Evolutionary conservation across 2,888 invertebrate species (phyloP), one percentile per base, ranked within the genome.

Genomic region (Chrysolina haemoptera): DNA sequence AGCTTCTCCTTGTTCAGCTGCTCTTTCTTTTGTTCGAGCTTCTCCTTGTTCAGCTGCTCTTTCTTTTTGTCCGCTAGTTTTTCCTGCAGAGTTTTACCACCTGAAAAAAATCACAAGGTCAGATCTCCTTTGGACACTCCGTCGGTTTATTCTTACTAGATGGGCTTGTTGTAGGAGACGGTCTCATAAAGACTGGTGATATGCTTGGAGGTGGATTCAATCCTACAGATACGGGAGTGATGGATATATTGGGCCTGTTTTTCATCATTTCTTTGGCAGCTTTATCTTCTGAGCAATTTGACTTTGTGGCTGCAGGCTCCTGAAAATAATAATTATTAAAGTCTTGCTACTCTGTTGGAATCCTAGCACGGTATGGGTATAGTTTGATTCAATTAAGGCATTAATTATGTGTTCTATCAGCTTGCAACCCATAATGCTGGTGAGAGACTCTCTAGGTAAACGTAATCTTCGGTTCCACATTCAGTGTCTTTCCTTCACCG

Each of bases 51-150:
- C 40, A 82, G 80, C 50, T 85, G 85, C 74, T 88, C 87, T 82
- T 93, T 93, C 77, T 92, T 91, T 73, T 91, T 89, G 77, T 93
- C 93, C 0, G 93, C 93, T 70, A 93, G 85, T 85, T 93, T 93
- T 83, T 93, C 92, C 82, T 93, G 93, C 71, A 93, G 84, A 0
- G 93, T 93, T 87, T 93, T 93, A 0, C 91, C 91, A 80, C 90
- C 76, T 77, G 53, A 20, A 41, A 18, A 9, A 62, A 1, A 35
- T 5, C 18, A 6, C 14, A 10, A 46, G 4, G 12, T 46, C 46
- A 46, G n/a, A 46, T 46, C 14, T 46, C 8, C 0, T 1, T n/a
- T 46, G 3, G n/a, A 46, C 12, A 14, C 50, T 50, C 27, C 9
- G 50, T 50, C 9, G 14, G 5, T 50, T 35, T 18, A 8, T 55